phyloP scores from a whole-genome alignment of 2,113 vertebrate genomes.

The Kryptolebias marmoratus region DNA sequence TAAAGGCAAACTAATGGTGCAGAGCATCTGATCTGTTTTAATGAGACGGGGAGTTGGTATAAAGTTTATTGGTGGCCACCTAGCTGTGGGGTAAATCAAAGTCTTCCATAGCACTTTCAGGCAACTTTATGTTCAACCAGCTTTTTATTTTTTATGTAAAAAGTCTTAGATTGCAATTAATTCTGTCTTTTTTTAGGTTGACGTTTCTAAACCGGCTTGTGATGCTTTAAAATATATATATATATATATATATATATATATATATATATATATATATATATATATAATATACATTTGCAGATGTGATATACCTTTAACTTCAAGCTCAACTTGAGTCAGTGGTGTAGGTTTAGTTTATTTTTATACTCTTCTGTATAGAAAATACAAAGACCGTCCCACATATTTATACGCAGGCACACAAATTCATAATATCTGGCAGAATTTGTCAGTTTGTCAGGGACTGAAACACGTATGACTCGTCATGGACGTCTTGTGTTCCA shows the following conservation, averaged over 20 bases:
- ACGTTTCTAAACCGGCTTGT: conserved; percentile 73
- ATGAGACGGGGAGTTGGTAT: conserved; percentile 43
- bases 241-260: conserved; percentile 42
- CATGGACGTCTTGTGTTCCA: conserved; percentile 73
- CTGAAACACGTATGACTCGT: conserved; percentile 76
- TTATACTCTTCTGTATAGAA: conserved; percentile 79
- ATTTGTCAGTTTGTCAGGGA: conserved; percentile 83
- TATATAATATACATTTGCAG: conserved; percentile 69
- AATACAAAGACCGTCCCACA: conserved; percentile 57
- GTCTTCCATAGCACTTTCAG: conserved; percentile 81
- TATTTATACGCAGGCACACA: conserved; percentile 68
- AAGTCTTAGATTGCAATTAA: conserved; percentile 58
- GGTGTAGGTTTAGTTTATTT: conserved; percentile 80
- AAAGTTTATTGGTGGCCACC: conserved; percentile 44
- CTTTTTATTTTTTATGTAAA: conserved; percentile 54
- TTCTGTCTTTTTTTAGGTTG: conserved; percentile 62
- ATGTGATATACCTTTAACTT: conserved; percentile 76
- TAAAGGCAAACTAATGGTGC: conserved; percentile 55
- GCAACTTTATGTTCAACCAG: conserved; percentile 63
- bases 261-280: conserved; percentile 25
- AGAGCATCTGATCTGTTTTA: conserved; percentile 66
- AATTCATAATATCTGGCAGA: conserved; percentile 74
- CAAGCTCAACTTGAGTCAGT: conserved; percentile 72
- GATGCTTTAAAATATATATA: conserved; percentile 63
- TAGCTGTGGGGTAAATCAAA: conserved; percentile 70